Evolutionary conservation across 2,888 invertebrate species (phyloP).

Genomic region (Idaea aversata): DNA sequence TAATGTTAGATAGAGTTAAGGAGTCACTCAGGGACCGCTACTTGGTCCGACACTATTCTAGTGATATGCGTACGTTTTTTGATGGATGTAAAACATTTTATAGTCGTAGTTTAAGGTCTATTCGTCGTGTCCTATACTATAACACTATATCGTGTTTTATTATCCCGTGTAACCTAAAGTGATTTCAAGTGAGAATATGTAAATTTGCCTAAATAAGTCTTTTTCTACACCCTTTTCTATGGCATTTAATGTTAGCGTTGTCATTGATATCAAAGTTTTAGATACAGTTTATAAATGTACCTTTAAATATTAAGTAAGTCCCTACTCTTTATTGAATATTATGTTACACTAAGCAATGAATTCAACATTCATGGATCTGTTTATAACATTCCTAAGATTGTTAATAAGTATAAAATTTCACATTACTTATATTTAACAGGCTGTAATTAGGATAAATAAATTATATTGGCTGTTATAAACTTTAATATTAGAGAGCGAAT

Average conservation of each 20-base stretch:
- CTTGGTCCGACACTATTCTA: conserved; percentile 31
- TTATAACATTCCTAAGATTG: no score
- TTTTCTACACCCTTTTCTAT: conserved; percentile 78
- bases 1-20: conserved; percentile 24
- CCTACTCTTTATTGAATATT: neutral
- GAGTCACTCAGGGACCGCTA: conserved; percentile 33
- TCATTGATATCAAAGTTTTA: conserved; percentile 27
- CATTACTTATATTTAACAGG: conserved; percentile 7
- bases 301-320: neutral
- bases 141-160: conserved; percentile 25
- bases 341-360: no score
- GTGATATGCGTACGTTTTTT: conserved; percentile 6
- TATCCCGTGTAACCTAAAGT: conserved; percentile 66
- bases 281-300: conserved; percentile 8
- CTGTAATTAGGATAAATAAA: conserved; percentile 17
- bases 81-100: neutral
- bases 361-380: no score
- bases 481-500: conserved; percentile 22
- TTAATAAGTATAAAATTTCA: no score
- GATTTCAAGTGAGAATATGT: conserved; percentile 78
- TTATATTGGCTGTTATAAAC: conserved; percentile 44
- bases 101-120: neutral
- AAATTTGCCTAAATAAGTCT: conserved; percentile 61
- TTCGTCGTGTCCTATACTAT: conserved; percentile 18
- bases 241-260: conserved; percentile 76